phyloP scores from a whole-genome alignment of 2,113 vertebrate genomes.

The Triplophysa dalaica region DNA sequence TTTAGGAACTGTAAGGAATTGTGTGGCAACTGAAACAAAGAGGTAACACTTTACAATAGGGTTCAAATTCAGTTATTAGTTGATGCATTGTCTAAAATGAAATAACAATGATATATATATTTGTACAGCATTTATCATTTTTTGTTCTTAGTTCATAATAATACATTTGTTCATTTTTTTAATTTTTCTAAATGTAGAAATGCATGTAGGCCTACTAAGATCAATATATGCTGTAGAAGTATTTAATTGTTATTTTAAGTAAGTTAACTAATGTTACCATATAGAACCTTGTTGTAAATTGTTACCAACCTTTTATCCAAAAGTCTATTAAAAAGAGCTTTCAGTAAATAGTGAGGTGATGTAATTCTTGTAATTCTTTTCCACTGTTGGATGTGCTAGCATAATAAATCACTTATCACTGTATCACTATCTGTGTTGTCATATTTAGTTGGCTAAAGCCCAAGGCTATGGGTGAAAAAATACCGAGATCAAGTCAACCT shows the following conservation, averaged over 20 bases:
- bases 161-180: no score
- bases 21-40: no score
- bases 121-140: background rate
- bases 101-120: no score
- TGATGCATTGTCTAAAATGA: no score
- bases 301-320: background rate
- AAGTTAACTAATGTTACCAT: background rate
- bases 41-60: no score
- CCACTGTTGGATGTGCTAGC: background rate
- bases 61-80: no score
- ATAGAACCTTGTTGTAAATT: background rate
- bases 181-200: no score
- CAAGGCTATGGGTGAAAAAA: conserved; percentile 13
- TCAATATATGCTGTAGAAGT: no score
- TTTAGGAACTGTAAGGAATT: no score
- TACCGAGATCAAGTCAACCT: background rate
- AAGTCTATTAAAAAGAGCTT: conserved; percentile 3
- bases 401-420: conserved; percentile 17
- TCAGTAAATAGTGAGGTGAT: conserved; percentile 14
- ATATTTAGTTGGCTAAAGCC: conserved; percentile 13
- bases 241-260: no score
- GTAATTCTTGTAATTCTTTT: background rate
- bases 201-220: no score
- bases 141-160: background rate
- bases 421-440: conserved; percentile 7